phyloP scores from a whole-genome alignment of 2,888 invertebrate genomes.

The Meiosimyza decipiens region DNA sequence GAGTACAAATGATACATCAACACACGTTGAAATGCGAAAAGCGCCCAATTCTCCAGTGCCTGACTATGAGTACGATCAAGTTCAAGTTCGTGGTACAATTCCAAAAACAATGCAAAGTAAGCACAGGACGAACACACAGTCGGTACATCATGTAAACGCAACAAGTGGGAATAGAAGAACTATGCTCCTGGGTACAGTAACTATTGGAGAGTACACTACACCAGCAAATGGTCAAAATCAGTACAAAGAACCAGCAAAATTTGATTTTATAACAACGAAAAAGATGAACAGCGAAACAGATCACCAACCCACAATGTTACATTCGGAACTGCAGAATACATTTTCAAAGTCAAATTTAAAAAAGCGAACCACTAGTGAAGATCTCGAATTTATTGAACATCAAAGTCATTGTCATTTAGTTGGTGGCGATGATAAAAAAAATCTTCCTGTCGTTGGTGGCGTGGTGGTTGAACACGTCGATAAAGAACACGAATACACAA shows the following conservation, averaged over 20 bases:
- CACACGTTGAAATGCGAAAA: constrained; percentile 41
- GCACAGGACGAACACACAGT: constrained; percentile 2
- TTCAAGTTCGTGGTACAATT: constrained; percentile 40
- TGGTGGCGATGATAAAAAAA: constrained; percentile 9
- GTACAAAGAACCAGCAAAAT: constrained; percentile 75
- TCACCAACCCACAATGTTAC: constrained; percentile 69
- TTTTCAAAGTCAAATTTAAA: constrained; percentile 81
- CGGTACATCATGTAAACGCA: constrained; percentile 64
- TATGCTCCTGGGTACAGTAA: constrained; percentile 74
- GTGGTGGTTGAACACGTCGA: constrained; percentile 1
- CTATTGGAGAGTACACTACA: constrained; percentile 74
- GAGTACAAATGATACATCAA: constrained; percentile 13
- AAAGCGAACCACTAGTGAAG: constrained; percentile 67
- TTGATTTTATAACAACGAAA: constrained; percentile 72
- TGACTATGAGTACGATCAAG: constrained; percentile 55
- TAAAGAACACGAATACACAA: constrained; percentile 39
- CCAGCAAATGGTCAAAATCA: constrained; percentile 67
- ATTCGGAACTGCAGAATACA: constrained; percentile 80
- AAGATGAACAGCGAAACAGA: neutral
- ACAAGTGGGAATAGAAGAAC: constrained; percentile 70
- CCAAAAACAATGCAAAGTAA: constrained; percentile 2
- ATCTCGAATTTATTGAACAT: constrained; percentile 40
- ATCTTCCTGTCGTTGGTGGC: constrained; percentile 21
- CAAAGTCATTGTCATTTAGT: constrained; percentile 45
- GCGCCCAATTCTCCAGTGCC: constrained; percentile 58